Conservation (phyloP, 2,888 invertebrate genomes). For the Caradrina clavipalpis region DNA sequence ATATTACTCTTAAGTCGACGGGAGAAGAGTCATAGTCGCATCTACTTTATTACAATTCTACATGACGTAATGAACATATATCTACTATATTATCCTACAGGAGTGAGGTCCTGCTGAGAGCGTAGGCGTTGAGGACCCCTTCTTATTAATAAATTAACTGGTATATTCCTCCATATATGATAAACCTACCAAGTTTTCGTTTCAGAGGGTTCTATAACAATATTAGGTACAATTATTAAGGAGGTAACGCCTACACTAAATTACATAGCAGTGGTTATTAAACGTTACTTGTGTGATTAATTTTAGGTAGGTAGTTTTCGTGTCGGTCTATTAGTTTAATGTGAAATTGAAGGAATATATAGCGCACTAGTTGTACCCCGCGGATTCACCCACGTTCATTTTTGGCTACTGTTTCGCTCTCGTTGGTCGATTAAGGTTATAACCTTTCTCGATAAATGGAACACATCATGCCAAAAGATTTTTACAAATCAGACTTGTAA, state of each 20-base stretch:
- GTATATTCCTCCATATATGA: neutral
- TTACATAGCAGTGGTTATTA: constrained; percentile 39
- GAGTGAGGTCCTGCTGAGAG: neutral
- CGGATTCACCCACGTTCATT: too few species aligned
- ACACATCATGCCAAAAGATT: too few species aligned
- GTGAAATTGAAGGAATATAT: constrained; percentile 6
- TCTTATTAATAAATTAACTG: neutral
- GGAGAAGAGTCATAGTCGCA: neutral
- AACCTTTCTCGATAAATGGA: too few species aligned
- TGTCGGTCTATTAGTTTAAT: constrained; percentile 5
- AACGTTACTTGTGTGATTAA: constrained; percentile 22
- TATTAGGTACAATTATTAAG: constrained; percentile 9
- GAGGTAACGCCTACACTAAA: constrained; percentile 47
- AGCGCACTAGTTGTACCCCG: too few species aligned
- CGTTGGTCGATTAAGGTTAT: too few species aligned
- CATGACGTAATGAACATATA: neutral
- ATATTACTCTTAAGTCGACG: too few species aligned
- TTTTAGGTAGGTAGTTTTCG: constrained; percentile 23
- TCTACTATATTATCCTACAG: neutral
- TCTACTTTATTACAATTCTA: neutral
- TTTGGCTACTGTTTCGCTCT: too few species aligned
- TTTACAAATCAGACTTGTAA: too few species aligned
- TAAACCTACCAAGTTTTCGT: constrained; percentile 19
- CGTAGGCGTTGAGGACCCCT: constrained; percentile 9
- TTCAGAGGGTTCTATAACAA: constrained; percentile 18